Conservation (phyloP, 2,113 vertebrate genomes). For the Myotis brandtii region DNA sequence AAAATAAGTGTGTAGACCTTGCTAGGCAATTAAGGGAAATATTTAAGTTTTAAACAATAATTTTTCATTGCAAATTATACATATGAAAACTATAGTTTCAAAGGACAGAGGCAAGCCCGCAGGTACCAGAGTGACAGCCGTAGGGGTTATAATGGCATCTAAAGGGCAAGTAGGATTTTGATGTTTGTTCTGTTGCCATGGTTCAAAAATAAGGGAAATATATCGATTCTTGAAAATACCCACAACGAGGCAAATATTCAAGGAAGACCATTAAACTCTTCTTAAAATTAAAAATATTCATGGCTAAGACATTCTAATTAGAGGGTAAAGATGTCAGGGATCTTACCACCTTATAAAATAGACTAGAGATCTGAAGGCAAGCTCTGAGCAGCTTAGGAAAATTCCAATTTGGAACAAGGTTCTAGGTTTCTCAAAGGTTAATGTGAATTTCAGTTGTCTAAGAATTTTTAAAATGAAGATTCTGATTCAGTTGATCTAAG, state of each 20-base stretch:
- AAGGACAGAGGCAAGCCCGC: neutral
- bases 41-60: neutral
- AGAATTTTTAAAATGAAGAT: neutral
- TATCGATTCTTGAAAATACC: neutral
- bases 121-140: neutral
- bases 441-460: neutral
- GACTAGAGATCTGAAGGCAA: neutral
- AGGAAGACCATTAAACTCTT: neutral
- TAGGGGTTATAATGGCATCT: neutral
- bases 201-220: constrained; percentile 3
- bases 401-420: neutral
- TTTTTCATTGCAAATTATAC: neutral
- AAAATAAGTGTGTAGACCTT: neutral
- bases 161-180: neutral
- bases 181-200: neutral
- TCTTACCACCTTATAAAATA: neutral
- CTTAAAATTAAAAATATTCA: constrained; percentile 37
- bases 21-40: neutral
- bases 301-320: neutral
- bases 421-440: neutral
- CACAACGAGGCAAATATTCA: neutral
- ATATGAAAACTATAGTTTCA: neutral
- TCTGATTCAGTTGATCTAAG: neutral
- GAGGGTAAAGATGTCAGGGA: neutral
- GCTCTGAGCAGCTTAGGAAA: neutral